Base-by-base conservation (phyloP, 2,113 vertebrate genomes). In the Hassar affinis region DNA sequence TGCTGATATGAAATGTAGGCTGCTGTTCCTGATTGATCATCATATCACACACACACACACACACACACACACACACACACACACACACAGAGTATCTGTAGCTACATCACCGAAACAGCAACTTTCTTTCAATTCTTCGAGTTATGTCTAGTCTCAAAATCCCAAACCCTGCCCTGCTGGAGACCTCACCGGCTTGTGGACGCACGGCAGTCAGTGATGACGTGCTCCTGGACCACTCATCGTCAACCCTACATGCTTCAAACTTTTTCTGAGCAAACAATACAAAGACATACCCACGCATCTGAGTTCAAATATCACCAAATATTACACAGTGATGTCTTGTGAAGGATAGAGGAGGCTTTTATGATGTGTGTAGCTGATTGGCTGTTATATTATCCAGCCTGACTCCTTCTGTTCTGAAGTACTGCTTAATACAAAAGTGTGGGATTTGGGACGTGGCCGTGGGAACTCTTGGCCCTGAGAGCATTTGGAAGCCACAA, bases 51-150 rank as follows among this genome's bases (percentile, higher is more conserved):
- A 56, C 49, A 15, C 38, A 78, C 68, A 25, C 35, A 68, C 68
- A 47, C 69, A 74, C 71, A 64, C 45, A 49, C 69, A 49, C 69
- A 72, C 69, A 69, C 66, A 74, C 25, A 74, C 64, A 56, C 27
- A 35, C 78, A 79, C 42, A 27, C 17, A 52, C 61, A 30, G n/a
- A n/a, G n/a, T n/a, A n/a, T n/a, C n/a, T n/a, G n/a, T n/a, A n/a
- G n/a, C 17, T 54, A 27, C 20, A 57, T 25, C 35, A 76, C 18
- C 11, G 38, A 25, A 79, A 59, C 54, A 62, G 42, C 25, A 22
- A 42, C 38, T 78, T 69, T 49, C 42, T 72, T 72, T 71, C 17
- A 1, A 5, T 30, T 75, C 7, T 0, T 74, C 2, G 10, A 3
- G 42, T 72, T 49, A 72, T 72, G 22, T 27, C 22, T 75, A 35